These are phyloP conservation scores for Hydrophis major DNA, from an alignment of 2,797 vertebrate genomes.

Conservation along the genomic window DNA sequence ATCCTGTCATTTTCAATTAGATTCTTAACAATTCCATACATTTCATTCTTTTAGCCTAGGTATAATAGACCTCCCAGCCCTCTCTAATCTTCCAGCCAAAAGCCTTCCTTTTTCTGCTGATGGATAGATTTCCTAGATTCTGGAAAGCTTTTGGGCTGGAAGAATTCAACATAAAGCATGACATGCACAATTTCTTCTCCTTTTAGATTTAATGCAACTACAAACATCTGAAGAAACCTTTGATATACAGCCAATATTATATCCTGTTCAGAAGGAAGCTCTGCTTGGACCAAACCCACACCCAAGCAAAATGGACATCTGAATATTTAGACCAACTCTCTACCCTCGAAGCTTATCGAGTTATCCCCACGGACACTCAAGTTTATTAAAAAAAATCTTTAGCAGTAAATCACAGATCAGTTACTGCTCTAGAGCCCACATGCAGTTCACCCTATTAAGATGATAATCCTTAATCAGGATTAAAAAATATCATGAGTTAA, in stretches of 20 bases:
- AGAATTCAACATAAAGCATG: too few species aligned
- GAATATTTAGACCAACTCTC: not conserved
- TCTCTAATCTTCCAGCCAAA: not conserved
- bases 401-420: not conserved
- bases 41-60: not conserved
- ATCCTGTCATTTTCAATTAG: slow-evolving; percentile 13
- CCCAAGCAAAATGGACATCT: not conserved
- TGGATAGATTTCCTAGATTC: not conserved
- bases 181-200: not conserved
- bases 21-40: not conserved
- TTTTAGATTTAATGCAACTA: not conserved
- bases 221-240: not conserved
- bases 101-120: not conserved
- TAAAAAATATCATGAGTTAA: not conserved
- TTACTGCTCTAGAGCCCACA: not conserved
- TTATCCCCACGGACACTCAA: not conserved
- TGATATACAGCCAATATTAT: not conserved
- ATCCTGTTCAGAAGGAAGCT: not conserved
- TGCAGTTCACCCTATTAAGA: not conserved
- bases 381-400: not conserved
- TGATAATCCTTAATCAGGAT: not conserved
- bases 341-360: not conserved
- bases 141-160: not conserved
- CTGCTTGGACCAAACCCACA: not conserved
- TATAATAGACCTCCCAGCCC: not conserved